Evolutionary conservation across 2,888 invertebrate species (phyloP).

Genomic region (Stenichneumon culpator): DNA sequence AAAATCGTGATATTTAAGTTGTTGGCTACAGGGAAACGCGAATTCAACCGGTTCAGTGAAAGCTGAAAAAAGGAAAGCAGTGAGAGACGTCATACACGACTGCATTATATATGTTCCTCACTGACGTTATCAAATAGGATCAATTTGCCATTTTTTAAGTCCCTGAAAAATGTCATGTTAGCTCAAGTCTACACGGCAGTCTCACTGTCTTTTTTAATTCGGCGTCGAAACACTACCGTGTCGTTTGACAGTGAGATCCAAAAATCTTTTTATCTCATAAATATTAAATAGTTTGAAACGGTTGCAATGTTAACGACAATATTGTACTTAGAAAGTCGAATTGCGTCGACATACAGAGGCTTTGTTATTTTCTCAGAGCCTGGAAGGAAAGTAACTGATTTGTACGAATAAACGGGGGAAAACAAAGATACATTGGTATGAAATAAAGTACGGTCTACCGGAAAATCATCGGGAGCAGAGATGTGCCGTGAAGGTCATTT

Average conservation of each 20-base stretch:
- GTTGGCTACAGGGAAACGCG: slow-evolving; percentile 23
- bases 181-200: too few relatives aligned
- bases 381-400: background rate
- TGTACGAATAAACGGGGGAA: background rate
- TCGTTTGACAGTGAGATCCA: background rate
- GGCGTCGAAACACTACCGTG: too few relatives aligned
- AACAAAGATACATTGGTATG: background rate
- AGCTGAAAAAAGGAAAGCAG: background rate
- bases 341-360: background rate
- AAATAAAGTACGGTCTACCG: too few relatives aligned
- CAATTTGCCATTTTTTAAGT: too few relatives aligned
- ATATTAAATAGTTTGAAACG: too few relatives aligned
- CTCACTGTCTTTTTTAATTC: too few relatives aligned
- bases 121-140: background rate
- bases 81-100: background rate
- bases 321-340: too few relatives aligned
- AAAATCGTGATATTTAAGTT: slow-evolving; percentile 35
- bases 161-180: too few relatives aligned
- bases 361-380: background rate
- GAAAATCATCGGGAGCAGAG: too few relatives aligned
- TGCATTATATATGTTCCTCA: background rate
- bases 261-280: too few relatives aligned
- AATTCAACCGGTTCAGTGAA: slow-evolving; percentile 32
- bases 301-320: too few relatives aligned
- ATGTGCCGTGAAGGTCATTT: too few relatives aligned